Evolutionary conservation across 2,888 invertebrate genomes (phyloP), one percentile per base, ranked within the genome.

Genomic region (Melitaea athalia): DNA sequence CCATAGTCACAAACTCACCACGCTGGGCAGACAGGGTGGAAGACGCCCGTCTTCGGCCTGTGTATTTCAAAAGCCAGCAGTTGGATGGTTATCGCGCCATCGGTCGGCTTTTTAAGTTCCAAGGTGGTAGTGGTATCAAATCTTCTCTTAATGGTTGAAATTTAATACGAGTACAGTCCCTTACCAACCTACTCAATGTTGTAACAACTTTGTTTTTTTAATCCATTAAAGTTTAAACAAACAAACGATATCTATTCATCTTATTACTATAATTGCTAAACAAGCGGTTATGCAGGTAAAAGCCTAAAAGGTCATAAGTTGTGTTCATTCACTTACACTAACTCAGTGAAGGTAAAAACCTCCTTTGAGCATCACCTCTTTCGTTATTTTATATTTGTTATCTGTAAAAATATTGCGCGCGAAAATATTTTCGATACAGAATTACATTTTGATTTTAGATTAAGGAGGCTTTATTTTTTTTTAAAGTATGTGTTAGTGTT

Each of bases 261-360:
- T 11, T 38, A 57, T n/a, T 43, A 38, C 50, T 59, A 52, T 67
- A 67, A 67, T 67, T 67, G 52, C 63, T 67, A 67, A 59, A 63
- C 62, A 67, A 67, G 52, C 59, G 8, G 59, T 38, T 45, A 55
- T 49, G 43, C n/a, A n/a, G 53, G 8, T 17, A n/a, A 53, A n/a
- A n/a, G n/a, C n/a, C n/a, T n/a, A n/a, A n/a, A 68, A 68, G 68
- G 68, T 68, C 68, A 68, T 38, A 68, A 60, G 68, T 45, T 64
- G 60, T 31, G 53, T 53, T 55, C 64, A n/a, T 60, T 38, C 59
- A 55, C 52, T 64, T 64, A 53, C 65, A 53, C 3, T 60, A 49
- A 50, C 59, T 67, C 60, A 68, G 68, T 68, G 68, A 68, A 64
- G 53, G 68, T 60, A 68, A 53, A 49, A 14, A 49, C 53, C 52